Conservation (phyloP, 2,113 vertebrate genomes). For the Pyrgilauda ruficollis region DNA sequence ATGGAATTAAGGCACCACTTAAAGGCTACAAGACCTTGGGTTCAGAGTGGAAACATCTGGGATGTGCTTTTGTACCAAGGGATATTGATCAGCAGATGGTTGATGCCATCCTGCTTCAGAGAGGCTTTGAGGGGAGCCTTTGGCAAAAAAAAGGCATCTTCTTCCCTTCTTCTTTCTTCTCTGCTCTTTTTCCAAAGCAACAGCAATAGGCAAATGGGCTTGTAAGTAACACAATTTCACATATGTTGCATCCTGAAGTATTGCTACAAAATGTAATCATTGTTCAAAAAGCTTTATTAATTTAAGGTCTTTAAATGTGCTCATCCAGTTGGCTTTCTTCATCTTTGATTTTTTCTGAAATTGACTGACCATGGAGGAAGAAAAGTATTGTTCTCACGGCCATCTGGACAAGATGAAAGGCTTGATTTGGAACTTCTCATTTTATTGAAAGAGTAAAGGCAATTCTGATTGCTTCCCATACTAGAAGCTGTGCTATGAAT, state of each 20-base stretch:
- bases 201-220: background rate
- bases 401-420: background rate
- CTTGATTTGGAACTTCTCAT: background rate
- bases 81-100: background rate
- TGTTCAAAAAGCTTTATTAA: background rate
- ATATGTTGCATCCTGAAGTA: background rate
- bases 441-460: background rate
- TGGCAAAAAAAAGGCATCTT: background rate
- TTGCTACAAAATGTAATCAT: background rate
- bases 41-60: background rate
- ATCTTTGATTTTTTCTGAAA: background rate
- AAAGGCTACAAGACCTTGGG: background rate
- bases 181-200: background rate
- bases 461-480: background rate
- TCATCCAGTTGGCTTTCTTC: background rate
- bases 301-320: background rate
- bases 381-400: background rate
- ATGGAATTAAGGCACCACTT: background rate
- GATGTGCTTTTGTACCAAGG: background rate
- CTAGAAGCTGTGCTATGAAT: background rate
- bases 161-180: background rate
- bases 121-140: background rate
- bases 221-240: background rate
- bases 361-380: background rate
- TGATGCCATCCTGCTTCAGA: background rate